Conservation (phyloP, 35 echinoderm and acorn worm genomes). For the Holothuria glaberrima region DNA sequence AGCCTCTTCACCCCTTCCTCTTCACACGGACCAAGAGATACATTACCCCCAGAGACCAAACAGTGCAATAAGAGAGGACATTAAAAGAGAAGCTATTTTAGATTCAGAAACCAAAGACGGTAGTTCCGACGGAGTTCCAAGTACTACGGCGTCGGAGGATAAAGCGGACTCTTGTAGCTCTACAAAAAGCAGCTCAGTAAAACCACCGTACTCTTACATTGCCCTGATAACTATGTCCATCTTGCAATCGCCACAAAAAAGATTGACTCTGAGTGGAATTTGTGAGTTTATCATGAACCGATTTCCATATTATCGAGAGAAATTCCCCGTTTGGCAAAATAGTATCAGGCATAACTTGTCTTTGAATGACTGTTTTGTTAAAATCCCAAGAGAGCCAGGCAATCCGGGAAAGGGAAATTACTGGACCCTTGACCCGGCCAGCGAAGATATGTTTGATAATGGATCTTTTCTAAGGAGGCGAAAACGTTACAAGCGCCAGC, state of each 20-base stretch:
- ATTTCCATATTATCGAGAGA: conserved; percentile 98
- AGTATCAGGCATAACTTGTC: conserved; percentile 97
- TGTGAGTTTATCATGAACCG: conserved; percentile 99
- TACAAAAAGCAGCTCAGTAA: conserved; percentile 75
- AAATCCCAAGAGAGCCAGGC: conserved; percentile 97
- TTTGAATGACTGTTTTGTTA: conserved; percentile 98
- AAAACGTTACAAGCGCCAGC: conserved; percentile 96
- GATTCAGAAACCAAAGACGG: conserved; percentile 34
- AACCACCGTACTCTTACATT: conserved; percentile 99
- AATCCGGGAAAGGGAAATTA: conserved; percentile 99
- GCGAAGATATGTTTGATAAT: conserved; percentile 99
- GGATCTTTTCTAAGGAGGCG: conserved; percentile 95
- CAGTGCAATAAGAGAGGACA: conserved; percentile 57
- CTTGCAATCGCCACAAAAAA: conserved; percentile 96
- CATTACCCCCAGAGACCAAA: conserved; percentile 31
- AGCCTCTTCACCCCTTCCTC: conserved; percentile 15
- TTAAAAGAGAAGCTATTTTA: conserved; percentile 19
- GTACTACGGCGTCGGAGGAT: conserved; percentile 40
- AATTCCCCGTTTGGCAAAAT: conserved; percentile 99
- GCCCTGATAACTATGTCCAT: conserved; percentile 98
- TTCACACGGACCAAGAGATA: conserved; percentile 24
- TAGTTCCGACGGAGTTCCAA: conserved; percentile 23
- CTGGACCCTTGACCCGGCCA: conserved; percentile 98
- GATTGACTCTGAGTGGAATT: conserved; percentile 95
- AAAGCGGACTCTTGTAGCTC: conserved; percentile 62